Evolutionary conservation across 1,140 invertebrate species (phyloP).

Genomic region (Drosophila eugracilis): DNA sequence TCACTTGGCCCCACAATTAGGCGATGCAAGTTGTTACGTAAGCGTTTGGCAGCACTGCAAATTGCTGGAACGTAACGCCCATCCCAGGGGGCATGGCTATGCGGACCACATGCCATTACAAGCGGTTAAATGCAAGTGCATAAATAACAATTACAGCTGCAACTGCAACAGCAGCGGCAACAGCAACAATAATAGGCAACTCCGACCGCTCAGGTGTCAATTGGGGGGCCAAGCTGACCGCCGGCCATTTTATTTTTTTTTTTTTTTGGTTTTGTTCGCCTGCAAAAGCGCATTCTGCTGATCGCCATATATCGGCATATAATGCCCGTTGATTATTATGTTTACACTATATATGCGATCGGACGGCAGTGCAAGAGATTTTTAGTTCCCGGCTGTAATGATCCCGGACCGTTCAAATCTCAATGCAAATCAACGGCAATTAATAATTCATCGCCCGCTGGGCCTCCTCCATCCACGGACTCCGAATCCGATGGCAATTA

Average conservation of each 20-base stretch:
- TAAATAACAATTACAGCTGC: constrained; percentile 78
- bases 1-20: constrained; percentile 51
- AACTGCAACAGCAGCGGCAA: constrained; percentile 13
- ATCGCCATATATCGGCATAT: constrained; percentile 68
- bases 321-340: constrained; percentile 80
- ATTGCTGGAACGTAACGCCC: constrained; percentile 72
- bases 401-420: constrained; percentile 60
- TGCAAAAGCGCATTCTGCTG: constrained; percentile 64
- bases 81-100: constrained; percentile 62
- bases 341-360: constrained; percentile 60
- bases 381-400: constrained; percentile 62
- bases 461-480: constrained; percentile 49
- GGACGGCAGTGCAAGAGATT: constrained; percentile 13
- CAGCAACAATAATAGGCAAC: constrained; percentile 51
- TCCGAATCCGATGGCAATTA: constrained; percentile 71
- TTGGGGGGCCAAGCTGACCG: constrained; percentile 70
- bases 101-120: constrained; percentile 65
- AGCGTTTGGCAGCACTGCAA: constrained; percentile 51
- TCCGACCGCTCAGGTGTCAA: constrained; percentile 74
- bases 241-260: constrained; percentile 80
- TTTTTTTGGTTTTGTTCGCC: no score
- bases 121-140: constrained; percentile 76
- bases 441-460: constrained; percentile 81
- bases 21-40: constrained; percentile 63
- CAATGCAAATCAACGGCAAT: constrained; percentile 82